phyloP scores from a whole-genome alignment of 2,888 invertebrate species.

The Andrena bicolor region DNA sequence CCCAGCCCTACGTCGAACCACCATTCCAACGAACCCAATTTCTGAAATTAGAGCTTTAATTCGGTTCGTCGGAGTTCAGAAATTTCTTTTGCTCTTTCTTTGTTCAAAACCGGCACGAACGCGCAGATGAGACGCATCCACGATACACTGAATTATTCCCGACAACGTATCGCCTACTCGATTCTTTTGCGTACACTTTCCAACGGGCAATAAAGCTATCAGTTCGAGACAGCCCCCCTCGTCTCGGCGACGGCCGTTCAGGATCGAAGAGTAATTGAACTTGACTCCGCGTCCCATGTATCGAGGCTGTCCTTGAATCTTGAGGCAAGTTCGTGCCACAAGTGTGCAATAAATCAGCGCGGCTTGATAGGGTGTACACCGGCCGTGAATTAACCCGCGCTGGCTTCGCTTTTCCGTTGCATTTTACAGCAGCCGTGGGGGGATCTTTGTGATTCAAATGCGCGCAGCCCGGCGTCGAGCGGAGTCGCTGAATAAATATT shows the following conservation, averaged over 20 bases:
- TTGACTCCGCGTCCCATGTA: constrained; percentile 31
- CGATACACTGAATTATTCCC: constrained; percentile 32
- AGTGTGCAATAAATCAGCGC: constrained; percentile 49
- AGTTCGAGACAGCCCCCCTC: neutral
- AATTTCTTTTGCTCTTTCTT: neutral
- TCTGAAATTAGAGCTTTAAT: too few relatives aligned
- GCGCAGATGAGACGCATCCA: too few relatives aligned
- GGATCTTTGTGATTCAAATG: constrained; percentile 3
- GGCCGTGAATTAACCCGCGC: constrained; percentile 42
- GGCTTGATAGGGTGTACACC: constrained; percentile 26
- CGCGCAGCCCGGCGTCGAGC: neutral
- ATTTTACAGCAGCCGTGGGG: neutral
- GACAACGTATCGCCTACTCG: neutral
- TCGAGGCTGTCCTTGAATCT: constrained; percentile 46
- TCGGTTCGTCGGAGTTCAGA: too few relatives aligned
- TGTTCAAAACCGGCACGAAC: neutral
- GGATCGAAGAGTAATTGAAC: constrained; percentile 54
- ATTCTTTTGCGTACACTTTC: neutral
- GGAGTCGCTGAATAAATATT: constrained; percentile 8
- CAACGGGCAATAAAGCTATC: constrained; percentile 35
- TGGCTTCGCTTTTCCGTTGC: neutral
- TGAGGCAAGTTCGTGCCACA: constrained; percentile 31
- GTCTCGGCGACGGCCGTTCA: constrained; percentile 22
- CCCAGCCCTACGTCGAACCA: too few relatives aligned
- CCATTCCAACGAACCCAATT: too few relatives aligned